A percentile compares a stretch with the other conserved stretches of the same genome.
Evolutionary conservation across 2,888 invertebrate species (phyloP).

Genomic region (Charanyca ferruginea): DNA sequence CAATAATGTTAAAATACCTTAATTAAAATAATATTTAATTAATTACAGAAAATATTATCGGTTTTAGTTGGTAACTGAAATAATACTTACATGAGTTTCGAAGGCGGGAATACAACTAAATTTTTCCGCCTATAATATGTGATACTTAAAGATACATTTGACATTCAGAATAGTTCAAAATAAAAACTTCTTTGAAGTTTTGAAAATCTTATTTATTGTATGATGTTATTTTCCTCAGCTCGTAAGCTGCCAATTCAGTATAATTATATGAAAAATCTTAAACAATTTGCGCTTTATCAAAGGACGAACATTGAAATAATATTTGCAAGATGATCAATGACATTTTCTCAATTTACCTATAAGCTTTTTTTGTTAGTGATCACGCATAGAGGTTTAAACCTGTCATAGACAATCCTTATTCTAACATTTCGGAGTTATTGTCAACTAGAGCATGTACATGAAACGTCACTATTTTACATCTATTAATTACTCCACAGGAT

Average conservation of each 20-base stretch:
- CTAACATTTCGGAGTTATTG: constrained; percentile 47
- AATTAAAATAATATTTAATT: constrained; percentile 14
- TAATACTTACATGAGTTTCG: constrained; percentile 50
- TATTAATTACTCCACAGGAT: constrained; percentile 18
- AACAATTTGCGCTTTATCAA: constrained; percentile 8
- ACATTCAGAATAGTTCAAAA: constrained; percentile 8
- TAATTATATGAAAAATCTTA: not conserved
- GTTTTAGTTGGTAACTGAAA: constrained; percentile 55
- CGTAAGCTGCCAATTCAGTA: not conserved
- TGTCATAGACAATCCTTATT: constrained; percentile 26
- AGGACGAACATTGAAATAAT: not conserved
- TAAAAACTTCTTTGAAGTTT: constrained; percentile 32
- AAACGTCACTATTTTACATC: constrained; percentile 29
- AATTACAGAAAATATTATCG: constrained; percentile 18
- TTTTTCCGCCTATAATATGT: constrained; percentile 6
- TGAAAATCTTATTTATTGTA: constrained; percentile 42
- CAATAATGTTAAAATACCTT: constrained; percentile 18
- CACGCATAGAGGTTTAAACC: not conserved
- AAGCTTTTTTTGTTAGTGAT: constrained; percentile 3
- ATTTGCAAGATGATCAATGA: not conserved
- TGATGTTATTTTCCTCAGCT: not conserved
- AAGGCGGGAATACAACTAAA: constrained; percentile 10
- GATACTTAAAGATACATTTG: constrained; percentile 4
- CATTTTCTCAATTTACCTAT: not conserved
- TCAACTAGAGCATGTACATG: constrained; percentile 49